A percentile compares a stretch with the other conserved stretches of the same genome.
phyloP scores from a whole-genome alignment of 1,140 invertebrate species.

The Brachionus angularis region DNA sequence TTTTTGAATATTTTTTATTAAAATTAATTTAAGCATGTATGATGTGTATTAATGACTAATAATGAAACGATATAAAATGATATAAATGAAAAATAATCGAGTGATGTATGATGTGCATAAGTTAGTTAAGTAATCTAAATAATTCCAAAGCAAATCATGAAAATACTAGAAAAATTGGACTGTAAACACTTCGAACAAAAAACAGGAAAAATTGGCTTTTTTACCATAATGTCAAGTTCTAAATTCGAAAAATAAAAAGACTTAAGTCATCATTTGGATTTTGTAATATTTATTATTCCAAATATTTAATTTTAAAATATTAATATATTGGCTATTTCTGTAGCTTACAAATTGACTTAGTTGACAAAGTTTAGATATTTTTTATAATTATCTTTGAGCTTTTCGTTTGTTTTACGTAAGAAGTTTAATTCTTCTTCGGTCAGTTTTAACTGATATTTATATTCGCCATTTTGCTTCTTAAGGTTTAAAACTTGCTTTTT shows the following conservation, averaged over 20 bases:
- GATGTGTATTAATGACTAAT: not conserved
- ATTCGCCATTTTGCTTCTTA: conserved; percentile 3
- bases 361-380: conserved; percentile 12
- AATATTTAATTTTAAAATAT: not conserved
- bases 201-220: conserved; percentile 9
- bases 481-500: conserved; percentile 37
- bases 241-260: conserved; percentile 36
- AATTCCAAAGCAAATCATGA: not conserved
- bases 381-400: not conserved
- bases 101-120: too few relatives aligned
- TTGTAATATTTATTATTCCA: too few relatives aligned
- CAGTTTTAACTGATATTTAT: not conserved
- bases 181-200: conserved; percentile 29
- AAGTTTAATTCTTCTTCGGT: not conserved
- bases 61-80: too few relatives aligned
- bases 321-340: conserved; percentile 4
- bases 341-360: not conserved
- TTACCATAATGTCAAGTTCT: conserved; percentile 25
- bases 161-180: conserved; percentile 2
- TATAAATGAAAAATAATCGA: too few relatives aligned
- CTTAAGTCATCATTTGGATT: too few relatives aligned
- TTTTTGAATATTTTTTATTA: conserved; percentile 69
- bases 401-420: conserved; percentile 1
- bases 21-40: not conserved
- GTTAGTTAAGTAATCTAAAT: too few relatives aligned